A percentile compares a stretch with the other conserved stretches of the same genome.
Evolutionary conservation across 2,113 vertebrate genomes (phyloP).

Genomic region (Pachyramphus minor): DNA sequence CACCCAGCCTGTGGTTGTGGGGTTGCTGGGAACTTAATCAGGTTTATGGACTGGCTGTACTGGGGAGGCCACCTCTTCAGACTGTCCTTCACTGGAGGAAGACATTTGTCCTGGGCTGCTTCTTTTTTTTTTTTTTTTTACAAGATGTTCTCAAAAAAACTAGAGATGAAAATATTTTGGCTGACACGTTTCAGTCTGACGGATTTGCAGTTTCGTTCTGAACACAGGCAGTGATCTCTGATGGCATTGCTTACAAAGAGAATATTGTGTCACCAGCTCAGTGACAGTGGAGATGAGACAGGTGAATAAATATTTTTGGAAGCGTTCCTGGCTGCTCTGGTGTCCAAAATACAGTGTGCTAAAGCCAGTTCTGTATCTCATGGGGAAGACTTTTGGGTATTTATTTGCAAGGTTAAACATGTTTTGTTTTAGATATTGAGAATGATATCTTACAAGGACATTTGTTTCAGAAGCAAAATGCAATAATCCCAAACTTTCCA

Average conservation of each 20-base stretch:
- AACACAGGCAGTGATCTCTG: background rate
- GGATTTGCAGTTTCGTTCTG: background rate
- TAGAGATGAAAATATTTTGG: background rate
- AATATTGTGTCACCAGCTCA: background rate
- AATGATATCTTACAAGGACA: rapidly evolving
- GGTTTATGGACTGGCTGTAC: background rate
- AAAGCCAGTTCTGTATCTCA: background rate
- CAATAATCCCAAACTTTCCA: background rate
- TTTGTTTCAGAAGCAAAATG: background rate
- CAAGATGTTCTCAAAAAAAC: background rate
- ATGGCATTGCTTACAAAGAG: background rate
- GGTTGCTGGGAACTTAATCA: background rate
- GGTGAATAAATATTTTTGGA: background rate
- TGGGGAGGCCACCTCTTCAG: background rate
- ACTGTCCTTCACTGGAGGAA: background rate
- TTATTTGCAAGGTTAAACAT: background rate
- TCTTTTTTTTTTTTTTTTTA: background rate
- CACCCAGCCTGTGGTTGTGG: background rate
- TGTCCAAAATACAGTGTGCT: background rate
- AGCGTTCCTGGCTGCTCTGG: background rate
- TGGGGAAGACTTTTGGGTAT: background rate
- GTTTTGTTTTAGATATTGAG: background rate
- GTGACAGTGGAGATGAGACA: background rate
- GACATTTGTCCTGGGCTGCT: background rate
- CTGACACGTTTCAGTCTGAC: background rate